Conservation (phyloP, 1,140 invertebrate species). For the Aphelinus atriplicis region DNA sequence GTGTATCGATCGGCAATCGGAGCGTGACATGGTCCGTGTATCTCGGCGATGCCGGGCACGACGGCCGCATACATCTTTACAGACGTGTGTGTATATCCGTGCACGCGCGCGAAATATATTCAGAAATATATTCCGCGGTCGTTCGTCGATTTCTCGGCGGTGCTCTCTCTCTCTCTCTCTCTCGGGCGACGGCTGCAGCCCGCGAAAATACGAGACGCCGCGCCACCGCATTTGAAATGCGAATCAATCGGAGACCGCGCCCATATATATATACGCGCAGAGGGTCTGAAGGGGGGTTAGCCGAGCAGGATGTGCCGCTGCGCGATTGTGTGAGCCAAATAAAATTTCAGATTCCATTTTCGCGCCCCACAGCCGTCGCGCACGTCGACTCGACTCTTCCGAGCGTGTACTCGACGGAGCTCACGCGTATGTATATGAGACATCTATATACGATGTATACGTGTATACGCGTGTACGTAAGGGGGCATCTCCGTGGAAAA, state of each 20-base stretch:
- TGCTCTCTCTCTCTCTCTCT: background rate
- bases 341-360: slow-evolving; percentile 43
- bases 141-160: slow-evolving; percentile 25
- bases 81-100: background rate
- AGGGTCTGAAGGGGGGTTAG: too few species aligned
- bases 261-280: too few species aligned
- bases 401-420: background rate
- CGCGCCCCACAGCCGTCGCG: background rate
- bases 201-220: slow-evolving; percentile 37
- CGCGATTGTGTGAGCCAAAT: slow-evolving; percentile 34
- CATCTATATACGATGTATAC: background rate
- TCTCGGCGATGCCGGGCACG: too few species aligned
- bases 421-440: background rate
- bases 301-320: background rate
- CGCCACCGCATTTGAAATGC: slow-evolving; percentile 36
- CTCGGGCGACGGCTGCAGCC: background rate
- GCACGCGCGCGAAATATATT: slow-evolving; percentile 47
- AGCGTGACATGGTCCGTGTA: too few species aligned
- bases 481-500: slow-evolving; percentile 1
- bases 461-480: background rate
- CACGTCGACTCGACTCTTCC: too few species aligned
- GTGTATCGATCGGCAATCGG: too few species aligned
- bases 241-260: slow-evolving; percentile 40
- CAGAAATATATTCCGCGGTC: slow-evolving; percentile 48
- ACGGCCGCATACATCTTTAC: too few species aligned